A percentile compares a stretch with the other conserved stretches of the same genome.
phyloP scores from a whole-genome alignment of 1,140 invertebrate species.

The Temnothorax longispinosus region DNA sequence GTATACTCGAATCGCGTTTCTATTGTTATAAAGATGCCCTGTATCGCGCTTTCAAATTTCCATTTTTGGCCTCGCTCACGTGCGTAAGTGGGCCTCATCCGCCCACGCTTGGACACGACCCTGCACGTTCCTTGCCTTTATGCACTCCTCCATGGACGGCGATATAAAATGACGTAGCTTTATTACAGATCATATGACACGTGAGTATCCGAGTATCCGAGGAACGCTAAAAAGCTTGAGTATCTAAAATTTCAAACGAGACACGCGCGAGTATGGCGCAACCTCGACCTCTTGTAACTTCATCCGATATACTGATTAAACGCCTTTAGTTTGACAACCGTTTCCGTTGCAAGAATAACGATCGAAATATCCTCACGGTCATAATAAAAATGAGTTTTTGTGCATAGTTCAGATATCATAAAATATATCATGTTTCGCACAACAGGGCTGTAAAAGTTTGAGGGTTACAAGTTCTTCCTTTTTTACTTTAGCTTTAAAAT shows the following conservation, averaged over 20 bases:
- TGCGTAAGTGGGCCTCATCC: constrained; percentile 23
- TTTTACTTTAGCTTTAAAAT: constrained; percentile 18
- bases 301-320: constrained; percentile 15
- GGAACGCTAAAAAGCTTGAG: constrained; percentile 77
- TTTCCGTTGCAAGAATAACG: constrained; percentile 9
- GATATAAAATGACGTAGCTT: constrained; percentile 77
- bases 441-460: background rate
- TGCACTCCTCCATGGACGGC: constrained; percentile 71
- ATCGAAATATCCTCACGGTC: background rate
- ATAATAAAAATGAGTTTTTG: constrained; percentile 6
- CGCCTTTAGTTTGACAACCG: background rate
- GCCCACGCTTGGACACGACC: constrained; percentile 27
- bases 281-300: background rate
- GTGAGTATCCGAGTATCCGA: constrained; percentile 59
- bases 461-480: constrained; percentile 2
- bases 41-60: constrained; percentile 48
- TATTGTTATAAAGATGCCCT: constrained; percentile 38
- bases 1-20: constrained; percentile 38
- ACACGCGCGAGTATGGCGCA: background rate
- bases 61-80: constrained; percentile 50
- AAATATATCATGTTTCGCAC: constrained; percentile 18
- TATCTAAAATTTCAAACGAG: constrained; percentile 64
- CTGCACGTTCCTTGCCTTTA: background rate
- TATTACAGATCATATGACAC: constrained; percentile 71
- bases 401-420: constrained; percentile 3